phyloP scores from a whole-genome alignment of 2,888 invertebrate species.

The Scotopteryx bipunctaria region DNA sequence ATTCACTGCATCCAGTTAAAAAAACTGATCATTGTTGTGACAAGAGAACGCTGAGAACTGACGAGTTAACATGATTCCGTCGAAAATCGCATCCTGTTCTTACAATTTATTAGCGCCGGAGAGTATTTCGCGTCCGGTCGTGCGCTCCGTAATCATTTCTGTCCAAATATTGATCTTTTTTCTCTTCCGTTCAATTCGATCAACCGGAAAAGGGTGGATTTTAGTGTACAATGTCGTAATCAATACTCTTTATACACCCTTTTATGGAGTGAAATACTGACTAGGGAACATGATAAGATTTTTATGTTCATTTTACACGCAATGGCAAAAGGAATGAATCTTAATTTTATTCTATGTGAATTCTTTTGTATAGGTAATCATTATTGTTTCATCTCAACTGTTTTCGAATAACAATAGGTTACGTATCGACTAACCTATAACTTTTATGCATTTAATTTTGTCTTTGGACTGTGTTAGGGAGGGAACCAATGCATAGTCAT shows the following conservation, averaged over 20 bases:
- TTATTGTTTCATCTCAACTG: too few relatives aligned
- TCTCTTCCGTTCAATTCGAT: constrained; percentile 67
- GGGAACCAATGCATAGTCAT: constrained; percentile 25
- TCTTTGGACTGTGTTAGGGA: constrained; percentile 20
- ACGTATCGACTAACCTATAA: not conserved
- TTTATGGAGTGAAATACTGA: constrained; percentile 42
- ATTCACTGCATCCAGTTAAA: constrained; percentile 56
- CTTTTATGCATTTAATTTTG: constrained; percentile 5
- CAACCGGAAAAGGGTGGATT: constrained; percentile 67
- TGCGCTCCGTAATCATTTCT: constrained; percentile 71
- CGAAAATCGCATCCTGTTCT: constrained; percentile 78
- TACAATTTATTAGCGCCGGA: constrained; percentile 69
- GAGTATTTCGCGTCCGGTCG: constrained; percentile 72
- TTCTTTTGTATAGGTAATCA: too few relatives aligned
- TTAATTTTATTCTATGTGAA: too few relatives aligned
- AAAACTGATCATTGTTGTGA: constrained; percentile 63
- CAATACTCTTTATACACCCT: constrained; percentile 62
- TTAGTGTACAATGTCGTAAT: constrained; percentile 61
- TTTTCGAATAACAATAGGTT: not conserved
- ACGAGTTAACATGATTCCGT: constrained; percentile 73
- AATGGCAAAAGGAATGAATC: constrained; percentile 13
- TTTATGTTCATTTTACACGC: constrained; percentile 27
- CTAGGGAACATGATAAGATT: constrained; percentile 31
- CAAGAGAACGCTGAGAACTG: constrained; percentile 67
- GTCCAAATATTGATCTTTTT: constrained; percentile 81